A percentile compares a stretch with the other conserved stretches of the same genome.
Conservation (phyloP, 2,888 invertebrate genomes). For the Drosophila gaucha region DNA sequence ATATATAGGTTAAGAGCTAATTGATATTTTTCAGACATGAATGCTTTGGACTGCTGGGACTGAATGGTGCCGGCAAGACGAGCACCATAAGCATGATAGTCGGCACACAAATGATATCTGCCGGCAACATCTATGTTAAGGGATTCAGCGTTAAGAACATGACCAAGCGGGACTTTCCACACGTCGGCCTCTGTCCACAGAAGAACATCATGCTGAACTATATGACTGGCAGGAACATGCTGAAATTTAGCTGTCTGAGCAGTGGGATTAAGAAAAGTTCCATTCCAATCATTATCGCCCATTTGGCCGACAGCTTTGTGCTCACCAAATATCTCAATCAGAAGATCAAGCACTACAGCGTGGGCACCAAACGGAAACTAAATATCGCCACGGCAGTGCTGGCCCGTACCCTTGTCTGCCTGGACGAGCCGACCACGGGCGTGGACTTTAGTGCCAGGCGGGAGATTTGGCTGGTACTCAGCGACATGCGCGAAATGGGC, state of each 20-base stretch:
- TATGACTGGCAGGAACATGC: conserved; percentile 89
- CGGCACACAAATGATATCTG: conserved; percentile 89
- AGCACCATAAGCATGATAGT: conserved; percentile 94
- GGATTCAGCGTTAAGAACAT: conserved; percentile 85
- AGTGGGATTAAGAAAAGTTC: conserved; percentile 86
- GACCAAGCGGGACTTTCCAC: conserved; percentile 86
- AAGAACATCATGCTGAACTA: conserved; percentile 88
- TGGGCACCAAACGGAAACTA: conserved; percentile 89
- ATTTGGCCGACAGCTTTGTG: conserved; percentile 85
- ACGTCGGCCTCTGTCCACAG: conserved; percentile 89
- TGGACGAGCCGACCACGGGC: conserved; percentile 88
- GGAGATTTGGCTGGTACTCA: conserved; percentile 90
- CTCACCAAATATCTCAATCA: conserved; percentile 87
- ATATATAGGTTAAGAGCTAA: neutral
- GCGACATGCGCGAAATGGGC: conserved; percentile 88
- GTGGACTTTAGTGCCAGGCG: conserved; percentile 85
- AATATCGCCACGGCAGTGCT: conserved; percentile 89
- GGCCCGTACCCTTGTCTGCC: conserved; percentile 88
- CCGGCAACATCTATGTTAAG: conserved; percentile 89
- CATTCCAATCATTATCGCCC: conserved; percentile 53
- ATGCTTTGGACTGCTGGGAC: conserved; percentile 92
- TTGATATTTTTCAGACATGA: conserved; percentile 85
- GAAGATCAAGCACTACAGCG: conserved; percentile 87
- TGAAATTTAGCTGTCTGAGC: conserved; percentile 87
- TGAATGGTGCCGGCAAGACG: conserved; percentile 94